Percentiles rank a stretch among this genome's conserved stretches.
Conservation (phyloP, 37 sponge, comb jelly and placozoan species). For the Oopsacas minuta region DNA sequence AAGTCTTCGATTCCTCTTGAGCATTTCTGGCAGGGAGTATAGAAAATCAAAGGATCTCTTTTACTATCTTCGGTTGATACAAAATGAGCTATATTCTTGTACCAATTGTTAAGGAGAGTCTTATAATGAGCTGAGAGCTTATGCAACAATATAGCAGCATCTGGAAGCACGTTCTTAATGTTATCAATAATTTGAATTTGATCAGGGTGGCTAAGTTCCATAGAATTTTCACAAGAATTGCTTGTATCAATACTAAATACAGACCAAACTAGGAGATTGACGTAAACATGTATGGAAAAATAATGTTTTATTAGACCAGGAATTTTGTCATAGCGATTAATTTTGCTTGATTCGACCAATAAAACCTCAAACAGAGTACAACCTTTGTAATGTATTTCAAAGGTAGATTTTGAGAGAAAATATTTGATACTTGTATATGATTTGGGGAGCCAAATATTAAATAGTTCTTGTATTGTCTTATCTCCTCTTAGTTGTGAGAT, state of each 20-base stretch:
- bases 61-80: background rate
- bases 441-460: background rate
- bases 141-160: background rate
- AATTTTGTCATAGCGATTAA: constrained; percentile 4
- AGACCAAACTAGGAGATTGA: background rate
- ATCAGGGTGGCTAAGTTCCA: background rate
- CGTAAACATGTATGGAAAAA: background rate
- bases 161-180: background rate
- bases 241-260: background rate
- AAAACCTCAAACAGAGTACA: background rate
- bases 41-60: background rate
- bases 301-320: constrained; percentile 6
- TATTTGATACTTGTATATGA: background rate
- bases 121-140: background rate
- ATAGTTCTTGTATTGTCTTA: background rate
- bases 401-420: background rate
- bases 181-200: background rate
- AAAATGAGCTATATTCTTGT: background rate
- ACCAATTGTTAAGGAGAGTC: background rate
- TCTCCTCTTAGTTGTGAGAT: background rate
- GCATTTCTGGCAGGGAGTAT: background rate
- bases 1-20: background rate
- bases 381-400: constrained; percentile 8
- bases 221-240: background rate
- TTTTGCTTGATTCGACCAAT: background rate